phyloP scores from a whole-genome alignment of 2,797 vertebrate genomes.

The Leptatherina wallacei region DNA sequence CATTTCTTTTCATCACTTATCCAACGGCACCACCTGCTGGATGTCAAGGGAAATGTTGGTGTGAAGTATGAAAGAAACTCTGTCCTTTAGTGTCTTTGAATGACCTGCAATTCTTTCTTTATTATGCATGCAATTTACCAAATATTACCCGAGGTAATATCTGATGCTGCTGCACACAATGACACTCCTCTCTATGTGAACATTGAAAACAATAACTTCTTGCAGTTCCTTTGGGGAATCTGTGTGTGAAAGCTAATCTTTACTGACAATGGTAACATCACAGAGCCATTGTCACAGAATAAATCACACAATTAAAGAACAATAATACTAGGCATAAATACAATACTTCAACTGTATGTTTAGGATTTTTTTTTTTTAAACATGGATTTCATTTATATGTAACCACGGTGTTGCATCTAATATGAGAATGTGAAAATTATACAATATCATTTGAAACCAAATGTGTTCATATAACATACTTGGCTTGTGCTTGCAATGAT shows the following conservation, averaged over 20 bases:
- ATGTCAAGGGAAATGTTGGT: not conserved
- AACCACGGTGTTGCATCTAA: not conserved
- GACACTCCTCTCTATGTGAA: constrained; percentile 25
- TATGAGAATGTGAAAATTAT: not conserved
- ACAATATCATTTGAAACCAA: not conserved
- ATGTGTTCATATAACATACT: not conserved
- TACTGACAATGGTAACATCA: not conserved
- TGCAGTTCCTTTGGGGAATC: constrained; percentile 7
- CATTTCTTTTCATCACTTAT: constrained; percentile 47
- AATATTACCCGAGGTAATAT: constrained; percentile 38
- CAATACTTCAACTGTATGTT: not conserved
- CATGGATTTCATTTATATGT: not conserved
- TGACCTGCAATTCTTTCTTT: constrained; percentile 31
- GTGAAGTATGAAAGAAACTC: not conserved
- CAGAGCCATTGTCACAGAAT: not conserved
- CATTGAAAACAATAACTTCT: constrained; percentile 14
- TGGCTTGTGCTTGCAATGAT: not conserved
- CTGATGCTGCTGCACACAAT: constrained; percentile 30
- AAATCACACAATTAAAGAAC: not conserved
- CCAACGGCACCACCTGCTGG: constrained; percentile 72
- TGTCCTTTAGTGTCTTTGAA: constrained; percentile 49
- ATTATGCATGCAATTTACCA: constrained; percentile 40
- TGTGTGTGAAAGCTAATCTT: constrained; percentile 14
- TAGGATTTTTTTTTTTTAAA: not conserved
- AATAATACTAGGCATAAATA: not conserved